Evolutionary conservation across 2,113 vertebrate species (phyloP).

Genomic region (Megaceryle maxima): DNA sequence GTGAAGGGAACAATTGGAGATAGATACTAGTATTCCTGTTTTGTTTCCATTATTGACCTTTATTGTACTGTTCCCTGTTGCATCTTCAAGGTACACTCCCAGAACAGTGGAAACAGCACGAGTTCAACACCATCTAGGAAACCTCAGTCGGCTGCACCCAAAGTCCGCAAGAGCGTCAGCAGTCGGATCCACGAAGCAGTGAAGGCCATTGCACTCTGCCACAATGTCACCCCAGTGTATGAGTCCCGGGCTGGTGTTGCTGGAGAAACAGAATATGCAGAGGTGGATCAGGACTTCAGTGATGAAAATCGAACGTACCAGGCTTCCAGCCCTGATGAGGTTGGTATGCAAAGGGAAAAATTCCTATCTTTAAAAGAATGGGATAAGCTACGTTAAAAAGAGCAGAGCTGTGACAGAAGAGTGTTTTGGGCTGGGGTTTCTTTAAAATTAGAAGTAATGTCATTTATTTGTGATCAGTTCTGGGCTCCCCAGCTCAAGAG

Average conservation of each 20-base stretch:
- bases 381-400: background rate
- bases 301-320: conserved; percentile 95
- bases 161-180: conserved; percentile 91
- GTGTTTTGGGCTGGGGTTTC: background rate
- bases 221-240: conserved; percentile 96
- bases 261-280: conserved; percentile 85
- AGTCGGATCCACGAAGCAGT: conserved; percentile 93
- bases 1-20: background rate
- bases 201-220: conserved; percentile 94
- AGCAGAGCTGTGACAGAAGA: background rate
- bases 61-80: background rate
- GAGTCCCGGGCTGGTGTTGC: conserved; percentile 75
- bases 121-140: conserved; percentile 79
- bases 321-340: conserved; percentile 97
- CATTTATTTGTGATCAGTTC: background rate
- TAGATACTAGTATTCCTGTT: background rate
- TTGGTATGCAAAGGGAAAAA: conserved; percentile 45
- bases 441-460: background rate
- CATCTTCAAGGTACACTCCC: conserved; percentile 65
- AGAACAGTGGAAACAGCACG: conserved; percentile 59
- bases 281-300: conserved; percentile 93
- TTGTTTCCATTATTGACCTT: background rate
- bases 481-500: no score
- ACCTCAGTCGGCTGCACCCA: conserved; percentile 79
- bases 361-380: fast-evolving